Conservation (phyloP, 2,113 vertebrate genomes). For the Grantiella picta region DNA sequence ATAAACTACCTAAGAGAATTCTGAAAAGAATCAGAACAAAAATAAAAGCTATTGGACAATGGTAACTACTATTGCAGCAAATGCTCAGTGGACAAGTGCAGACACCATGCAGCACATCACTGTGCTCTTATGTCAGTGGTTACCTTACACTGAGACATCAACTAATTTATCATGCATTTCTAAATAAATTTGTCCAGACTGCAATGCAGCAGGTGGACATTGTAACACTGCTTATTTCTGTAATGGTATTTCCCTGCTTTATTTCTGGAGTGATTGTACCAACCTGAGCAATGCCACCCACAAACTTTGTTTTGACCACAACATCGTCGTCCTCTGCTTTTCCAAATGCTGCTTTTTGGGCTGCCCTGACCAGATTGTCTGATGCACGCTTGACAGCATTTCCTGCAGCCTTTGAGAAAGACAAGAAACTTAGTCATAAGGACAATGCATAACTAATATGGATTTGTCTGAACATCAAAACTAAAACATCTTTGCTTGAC, state of each 20-base stretch:
- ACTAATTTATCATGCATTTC: background rate
- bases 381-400: conserved; percentile 98
- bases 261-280: conserved; percentile 9
- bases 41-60: background rate
- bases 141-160: background rate
- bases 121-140: background rate
- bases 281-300: conserved; percentile 98
- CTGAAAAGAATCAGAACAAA: background rate
- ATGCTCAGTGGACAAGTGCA: background rate
- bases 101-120: background rate
- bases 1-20: background rate
- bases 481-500: background rate
- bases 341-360: conserved; percentile 96
- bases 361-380: conserved; percentile 95
- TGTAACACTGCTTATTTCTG: background rate
- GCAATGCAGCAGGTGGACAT: background rate
- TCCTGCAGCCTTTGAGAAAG: conserved; percentile 82
- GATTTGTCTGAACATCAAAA: background rate
- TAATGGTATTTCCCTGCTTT: background rate
- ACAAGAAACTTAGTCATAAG: background rate
- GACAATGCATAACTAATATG: background rate
- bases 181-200: background rate
- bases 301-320: conserved; percentile 97
- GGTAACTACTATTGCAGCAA: background rate
- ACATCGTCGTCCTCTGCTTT: conserved; percentile 92